Conservation (phyloP, 2,797 vertebrate species). For the Leptoclinus maculatus region DNA sequence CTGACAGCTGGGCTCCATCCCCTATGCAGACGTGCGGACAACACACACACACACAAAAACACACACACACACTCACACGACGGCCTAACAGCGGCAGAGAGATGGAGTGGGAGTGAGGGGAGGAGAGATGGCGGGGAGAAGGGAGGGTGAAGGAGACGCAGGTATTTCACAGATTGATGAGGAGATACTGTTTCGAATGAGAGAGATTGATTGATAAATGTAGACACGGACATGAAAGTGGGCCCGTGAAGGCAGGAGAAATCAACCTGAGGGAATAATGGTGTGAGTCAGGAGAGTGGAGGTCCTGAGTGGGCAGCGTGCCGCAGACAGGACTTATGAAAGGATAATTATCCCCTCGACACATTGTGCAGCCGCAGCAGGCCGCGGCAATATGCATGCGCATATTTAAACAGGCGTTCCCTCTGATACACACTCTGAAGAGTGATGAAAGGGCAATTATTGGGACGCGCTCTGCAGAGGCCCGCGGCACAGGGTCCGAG, state of each 20-base stretch:
- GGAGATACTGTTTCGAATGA: constrained; percentile 41
- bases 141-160: constrained; percentile 22
- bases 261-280: constrained; percentile 15
- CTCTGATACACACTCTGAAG: constrained; percentile 67
- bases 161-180: constrained; percentile 63
- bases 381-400: constrained; percentile 31
- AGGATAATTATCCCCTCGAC: constrained; percentile 66
- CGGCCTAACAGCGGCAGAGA: constrained; percentile 40
- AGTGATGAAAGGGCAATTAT: constrained; percentile 73
- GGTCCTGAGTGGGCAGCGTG: constrained; percentile 29
- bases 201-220: constrained; percentile 50
- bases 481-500: constrained; percentile 39
- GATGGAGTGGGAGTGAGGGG: constrained; percentile 32
- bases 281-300: constrained; percentile 1
- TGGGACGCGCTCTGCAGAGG: constrained; percentile 29
- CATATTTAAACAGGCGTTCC: constrained; percentile 53
- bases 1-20: constrained; percentile 77
- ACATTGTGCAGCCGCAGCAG: constrained; percentile 29
- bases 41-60: constrained; percentile 36
- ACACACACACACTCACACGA: constrained; percentile 31
- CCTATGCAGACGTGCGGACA: constrained; percentile 78
- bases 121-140: background rate
- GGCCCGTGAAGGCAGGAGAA: constrained; percentile 25
- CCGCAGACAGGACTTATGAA: constrained; percentile 49
- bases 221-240: constrained; percentile 24